Base-by-base conservation (phyloP, 2,888 invertebrate genomes). In the Leptinotarsa juncta region DNA sequence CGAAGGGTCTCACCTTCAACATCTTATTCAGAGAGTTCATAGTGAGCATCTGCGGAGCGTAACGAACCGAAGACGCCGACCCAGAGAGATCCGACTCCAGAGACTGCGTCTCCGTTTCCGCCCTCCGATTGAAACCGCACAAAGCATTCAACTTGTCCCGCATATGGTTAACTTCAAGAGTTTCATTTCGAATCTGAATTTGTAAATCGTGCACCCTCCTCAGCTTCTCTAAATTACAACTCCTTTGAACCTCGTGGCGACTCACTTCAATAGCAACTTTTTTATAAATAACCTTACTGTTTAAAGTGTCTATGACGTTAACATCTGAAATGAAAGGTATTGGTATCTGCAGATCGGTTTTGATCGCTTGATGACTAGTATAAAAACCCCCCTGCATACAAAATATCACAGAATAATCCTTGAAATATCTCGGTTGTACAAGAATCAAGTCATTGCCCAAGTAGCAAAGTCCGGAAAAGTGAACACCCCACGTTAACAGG, bases 341-440 rank as follows among this genome's bases (percentile, higher is more conserved):
- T 49, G 85, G 82, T 74, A 83, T 85, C 48, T 81, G 76, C 72
- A 86, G 84, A 80, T 85, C 84, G 65, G 81, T 85, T 57, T 85
- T 80, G 71, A 89, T 86, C 77, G 89, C 89, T 80, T 89, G 88
- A 20, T 88, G 86, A 79, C 90, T 90, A 55, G 94, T 94, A 86
- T 97, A 97, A 84, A 92, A 95, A 4, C 96, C 96, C 53, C 96
- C 96, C 78, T 94, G 94, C 91, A 97, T 92, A 89, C 95, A 94
- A 87, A 97, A 96, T 82, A 97, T 93, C 81, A 96, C 88, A 65
- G 95, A 93, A 86, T 95, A 93, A 66, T 91, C 89, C 85, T 91
- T 91, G 81, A 95, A 92, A 82, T 92, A 90, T 72, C 90, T 90
- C 3, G 93, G 92, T 60, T 93, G 91, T 83, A 93, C 91, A 80